phyloP scores from a whole-genome alignment of 2,113 vertebrate species.

The Xiphorhynchus elegans region DNA sequence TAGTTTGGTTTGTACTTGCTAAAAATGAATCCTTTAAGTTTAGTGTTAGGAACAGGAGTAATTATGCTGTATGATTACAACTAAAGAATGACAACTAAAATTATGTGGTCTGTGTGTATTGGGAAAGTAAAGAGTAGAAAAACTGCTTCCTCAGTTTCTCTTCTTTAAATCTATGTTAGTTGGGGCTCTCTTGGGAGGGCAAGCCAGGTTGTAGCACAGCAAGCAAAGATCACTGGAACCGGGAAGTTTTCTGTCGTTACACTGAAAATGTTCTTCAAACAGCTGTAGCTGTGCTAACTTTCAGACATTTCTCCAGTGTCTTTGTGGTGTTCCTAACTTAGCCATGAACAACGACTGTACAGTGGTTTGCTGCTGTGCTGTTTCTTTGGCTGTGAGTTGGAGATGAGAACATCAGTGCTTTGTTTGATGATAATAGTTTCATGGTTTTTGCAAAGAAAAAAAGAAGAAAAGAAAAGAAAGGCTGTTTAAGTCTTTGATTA shows the following conservation, averaged over 20 bases:
- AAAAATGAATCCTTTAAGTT: background rate
- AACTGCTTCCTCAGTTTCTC: rapidly evolving
- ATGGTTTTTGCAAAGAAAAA: background rate
- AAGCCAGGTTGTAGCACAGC: background rate
- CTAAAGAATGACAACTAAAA: background rate
- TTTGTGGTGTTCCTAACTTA: rapidly evolving
- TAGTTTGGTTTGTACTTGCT: background rate
- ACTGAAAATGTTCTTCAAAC: background rate
- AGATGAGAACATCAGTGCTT: background rate
- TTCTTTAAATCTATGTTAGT: background rate
- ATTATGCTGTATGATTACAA: background rate
- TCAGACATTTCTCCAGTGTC: rapidly evolving
- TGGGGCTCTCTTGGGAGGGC: background rate
- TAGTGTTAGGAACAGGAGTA: background rate
- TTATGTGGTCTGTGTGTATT: background rate
- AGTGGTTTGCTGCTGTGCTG: rapidly evolving
- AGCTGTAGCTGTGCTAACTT: background rate
- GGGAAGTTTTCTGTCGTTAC: background rate
- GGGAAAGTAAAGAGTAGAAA: background rate
- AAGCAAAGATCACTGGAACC: background rate
- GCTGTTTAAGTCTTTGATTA: rapidly evolving
- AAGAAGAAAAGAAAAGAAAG: background rate
- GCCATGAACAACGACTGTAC: background rate
- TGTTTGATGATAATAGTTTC: background rate
- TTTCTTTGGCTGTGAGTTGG: background rate